Evolutionary conservation across 2,888 invertebrate genomes (phyloP), one percentile per base, ranked within the genome.

Genomic region (Macrophya alboannulata): DNA sequence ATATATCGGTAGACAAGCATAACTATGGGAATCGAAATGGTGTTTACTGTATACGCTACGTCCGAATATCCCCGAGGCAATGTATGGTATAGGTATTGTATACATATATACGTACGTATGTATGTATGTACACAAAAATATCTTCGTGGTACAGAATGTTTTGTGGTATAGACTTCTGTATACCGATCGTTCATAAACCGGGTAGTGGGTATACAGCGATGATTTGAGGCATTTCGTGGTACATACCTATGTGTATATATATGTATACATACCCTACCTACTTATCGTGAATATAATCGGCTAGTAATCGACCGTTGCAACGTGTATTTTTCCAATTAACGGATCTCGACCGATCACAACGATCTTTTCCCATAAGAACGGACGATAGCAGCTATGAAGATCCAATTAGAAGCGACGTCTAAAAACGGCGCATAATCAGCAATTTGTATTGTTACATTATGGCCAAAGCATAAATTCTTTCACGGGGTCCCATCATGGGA

Each of bases 381-480:
- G 10, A 31, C 15, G 9, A n/a, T 21, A 37, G 21, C 74, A 25
- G 79, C 83, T 90, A 21, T n/a, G 43, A 45, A 43, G 91, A 89
- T 89, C 91, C 91, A 91, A 91, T 91, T 91, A 91, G 91, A 89
- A 91, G 90, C 87, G 89, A 88, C 89, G 89, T 89, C 88, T n/a
- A 88, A 90, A 90, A 89, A 86, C 89, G 89, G 89, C 91, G 91
- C 90, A 91, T 90, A 91, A 91, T 91, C 91, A 90, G 90, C 90
- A 90, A 91, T 91, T 91, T 91, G 90, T 91, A 91, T 91, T 90
- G 90, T 90, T 88, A 68, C 21, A 21, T 40, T 74, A 45, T 21
- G n/a, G 71, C n/a, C 40, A 17, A 71, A 9, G n/a, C 37, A n/a
- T n/a, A 62, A 31, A 31, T 31, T 31, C 31, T 31, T 31, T 31